Conservation (phyloP, 2,797 vertebrate species). For the Poecilia gillii region DNA sequence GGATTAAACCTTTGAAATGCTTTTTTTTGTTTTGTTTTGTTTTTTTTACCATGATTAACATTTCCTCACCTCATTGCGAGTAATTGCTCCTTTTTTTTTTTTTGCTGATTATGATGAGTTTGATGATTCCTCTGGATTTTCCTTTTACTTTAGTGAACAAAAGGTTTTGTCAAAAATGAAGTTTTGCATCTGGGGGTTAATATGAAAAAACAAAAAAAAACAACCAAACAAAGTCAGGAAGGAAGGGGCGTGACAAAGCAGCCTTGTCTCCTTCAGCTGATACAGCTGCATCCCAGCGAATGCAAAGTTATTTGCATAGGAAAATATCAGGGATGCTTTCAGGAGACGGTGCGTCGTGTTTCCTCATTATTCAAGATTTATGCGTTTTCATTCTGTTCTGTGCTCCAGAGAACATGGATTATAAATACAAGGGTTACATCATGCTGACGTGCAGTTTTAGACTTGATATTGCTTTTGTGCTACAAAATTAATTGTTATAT, state of each 20-base stretch:
- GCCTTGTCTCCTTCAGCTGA: conserved; percentile 56
- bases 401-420: background rate
- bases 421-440: too few relatives aligned
- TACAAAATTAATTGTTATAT: background rate
- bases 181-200: conserved; percentile 77
- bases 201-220: conserved; percentile 18
- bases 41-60: background rate
- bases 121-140: background rate
- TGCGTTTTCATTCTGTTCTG: background rate
- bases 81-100: background rate
- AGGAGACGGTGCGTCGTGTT: conserved; percentile 11
- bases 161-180: conserved; percentile 12
- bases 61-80: background rate
- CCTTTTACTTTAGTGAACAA: background rate
- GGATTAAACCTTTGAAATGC: background rate
- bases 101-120: background rate
- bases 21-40: too few relatives aligned
- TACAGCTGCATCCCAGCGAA: conserved; percentile 47
- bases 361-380: background rate
- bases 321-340: conserved; percentile 69
- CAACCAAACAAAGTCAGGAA: conserved; percentile 39
- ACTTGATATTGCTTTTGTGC: background rate
- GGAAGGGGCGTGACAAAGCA: conserved; percentile 54
- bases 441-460: background rate
- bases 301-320: conserved; percentile 85